These are phyloP conservation scores for Alexandromys fortis DNA, from an alignment of 2,113 vertebrate species.

Conservation along the genomic window DNA sequence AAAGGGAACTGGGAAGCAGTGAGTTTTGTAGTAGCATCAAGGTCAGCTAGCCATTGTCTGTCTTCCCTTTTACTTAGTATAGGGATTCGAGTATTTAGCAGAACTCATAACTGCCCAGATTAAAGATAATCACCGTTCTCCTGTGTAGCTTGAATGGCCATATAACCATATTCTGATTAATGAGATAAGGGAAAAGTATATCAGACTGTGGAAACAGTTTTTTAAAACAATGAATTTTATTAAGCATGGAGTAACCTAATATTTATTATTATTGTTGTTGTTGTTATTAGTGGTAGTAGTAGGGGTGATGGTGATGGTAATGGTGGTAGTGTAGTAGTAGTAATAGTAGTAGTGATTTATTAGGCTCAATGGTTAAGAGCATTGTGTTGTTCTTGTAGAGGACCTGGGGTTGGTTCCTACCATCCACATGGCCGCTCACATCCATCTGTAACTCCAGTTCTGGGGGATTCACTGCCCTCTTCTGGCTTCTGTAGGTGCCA, in stretches of 20 bases:
- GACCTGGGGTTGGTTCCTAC: background rate
- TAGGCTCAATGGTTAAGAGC: background rate
- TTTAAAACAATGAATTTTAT: background rate
- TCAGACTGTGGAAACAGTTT: background rate
- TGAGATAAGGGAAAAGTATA: background rate
- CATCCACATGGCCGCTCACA: background rate
- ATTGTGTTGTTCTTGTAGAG: background rate
- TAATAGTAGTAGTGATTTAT: background rate
- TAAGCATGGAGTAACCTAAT: background rate
- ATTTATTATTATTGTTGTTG: background rate
- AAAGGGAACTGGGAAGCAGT: background rate
- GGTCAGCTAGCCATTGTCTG: background rate
- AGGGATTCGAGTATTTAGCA: background rate
- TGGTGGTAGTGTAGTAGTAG: background rate
- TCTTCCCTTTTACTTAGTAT: background rate
- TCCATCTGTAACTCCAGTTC: background rate
- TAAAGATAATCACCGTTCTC: background rate
- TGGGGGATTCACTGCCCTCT: background rate
- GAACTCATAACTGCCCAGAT: background rate
- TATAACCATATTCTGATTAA: background rate
- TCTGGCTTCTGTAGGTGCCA: background rate
- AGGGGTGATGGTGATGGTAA: background rate
- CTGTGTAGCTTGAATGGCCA: background rate
- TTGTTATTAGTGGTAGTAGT: background rate
- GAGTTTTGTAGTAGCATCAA: background rate